Evolutionary conservation across 2,888 invertebrate species (phyloP).

Genomic region (Nycteola revayana): DNA sequence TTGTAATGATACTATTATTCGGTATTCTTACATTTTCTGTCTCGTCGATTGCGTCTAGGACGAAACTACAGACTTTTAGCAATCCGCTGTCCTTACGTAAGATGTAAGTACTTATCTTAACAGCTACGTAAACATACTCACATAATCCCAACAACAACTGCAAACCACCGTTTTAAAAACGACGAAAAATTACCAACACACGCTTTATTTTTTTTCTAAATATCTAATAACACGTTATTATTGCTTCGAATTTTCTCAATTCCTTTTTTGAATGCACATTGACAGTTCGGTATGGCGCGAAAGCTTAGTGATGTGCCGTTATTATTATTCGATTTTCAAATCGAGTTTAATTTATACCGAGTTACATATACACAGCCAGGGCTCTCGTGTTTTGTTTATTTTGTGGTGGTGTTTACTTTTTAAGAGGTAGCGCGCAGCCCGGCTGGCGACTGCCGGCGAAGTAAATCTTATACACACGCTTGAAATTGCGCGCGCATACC

Average conservation of each 20-base stretch:
- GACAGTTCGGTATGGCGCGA: slow-evolving; percentile 57
- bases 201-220: slow-evolving; percentile 43
- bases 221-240: slow-evolving; percentile 65
- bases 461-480: slow-evolving; percentile 49
- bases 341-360: slow-evolving; percentile 35
- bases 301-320: slow-evolving; percentile 38
- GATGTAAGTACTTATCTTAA: slow-evolving; percentile 56
- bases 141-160: slow-evolving; percentile 53
- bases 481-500: slow-evolving; percentile 67
- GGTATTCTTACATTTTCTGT: too few relatives aligned
- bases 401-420: slow-evolving; percentile 61
- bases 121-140: slow-evolving; percentile 61
- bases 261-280: slow-evolving; percentile 49
- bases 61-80: slow-evolving; percentile 39
- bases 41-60: slow-evolving; percentile 10
- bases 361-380: slow-evolving; percentile 68
- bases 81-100: slow-evolving; percentile 67
- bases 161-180: slow-evolving; percentile 59
- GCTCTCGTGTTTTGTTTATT: slow-evolving; percentile 70
- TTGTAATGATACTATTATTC: too few relatives aligned
- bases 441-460: slow-evolving; percentile 78
- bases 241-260: slow-evolving; percentile 61
- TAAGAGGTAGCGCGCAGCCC: slow-evolving; percentile 68
- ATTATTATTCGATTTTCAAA: slow-evolving; percentile 29
- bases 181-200: slow-evolving; percentile 22